Base-by-base conservation (phyloP, 2,113 vertebrate species). In the Oreochromis spilurus region DNA sequence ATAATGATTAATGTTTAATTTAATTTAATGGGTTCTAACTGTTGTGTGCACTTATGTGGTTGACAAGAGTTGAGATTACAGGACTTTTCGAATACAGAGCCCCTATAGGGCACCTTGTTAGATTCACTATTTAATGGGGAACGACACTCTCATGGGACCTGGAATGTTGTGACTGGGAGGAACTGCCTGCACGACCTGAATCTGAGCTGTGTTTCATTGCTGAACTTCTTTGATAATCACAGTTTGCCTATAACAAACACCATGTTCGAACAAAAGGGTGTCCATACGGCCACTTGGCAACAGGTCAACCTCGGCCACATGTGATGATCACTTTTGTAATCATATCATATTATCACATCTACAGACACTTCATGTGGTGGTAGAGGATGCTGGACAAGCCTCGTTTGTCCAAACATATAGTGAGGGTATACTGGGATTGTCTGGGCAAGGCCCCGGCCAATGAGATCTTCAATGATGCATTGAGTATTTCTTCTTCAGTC, bases 31-130 rank as follows among this genome's bases (percentile, higher is more conserved):
- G 26, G 57, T 58, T 2, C 57, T 58, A 58, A 58, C 2, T 14
- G 2, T 31, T 58, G 26, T 31, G 14, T 31, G 57, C 14, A 58
- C 26, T 31, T 58, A 58, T 58, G 57, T 34, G 16, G 16, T 34
- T 16, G 34, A 34, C 8, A 60, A 60, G 1, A 6, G 57, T 34
- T 60, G 14, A 60, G 29, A 60, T 60, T 60, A 60, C 57, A 2
- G 29, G 57, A 4, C 57, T 60, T 1, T 60, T 34, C 5, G 2
- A 60, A 19, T 60, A 31, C 0, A 1, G 10, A 40, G 38, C 38
- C 38, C 10, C 4, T 40, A 4, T 40, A 40, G 10, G 38, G 10
- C 36, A 2, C 26, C 26, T 58, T 58, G 13, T 58, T 58, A 58
- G 8, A 17, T 6, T 60, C 57, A 60, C 5, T 60, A 60, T 60